phyloP scores from a whole-genome alignment of 2,797 vertebrate genomes.

The Notoglanidium macrostoma region DNA sequence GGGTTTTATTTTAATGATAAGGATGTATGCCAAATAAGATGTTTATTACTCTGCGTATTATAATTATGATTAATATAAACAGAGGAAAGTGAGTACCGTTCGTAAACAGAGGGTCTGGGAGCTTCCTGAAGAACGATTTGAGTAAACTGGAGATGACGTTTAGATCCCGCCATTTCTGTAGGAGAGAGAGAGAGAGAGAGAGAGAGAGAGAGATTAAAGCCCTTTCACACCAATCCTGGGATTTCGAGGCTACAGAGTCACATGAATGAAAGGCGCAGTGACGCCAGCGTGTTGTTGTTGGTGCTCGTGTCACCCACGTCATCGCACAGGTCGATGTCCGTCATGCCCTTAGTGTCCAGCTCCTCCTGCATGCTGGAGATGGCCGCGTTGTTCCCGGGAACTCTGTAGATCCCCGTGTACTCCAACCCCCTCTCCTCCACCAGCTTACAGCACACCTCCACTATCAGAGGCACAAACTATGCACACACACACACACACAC shows the following conservation, averaged over 20 bases:
- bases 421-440: constrained; percentile 97
- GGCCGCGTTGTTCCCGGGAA: constrained; percentile 96
- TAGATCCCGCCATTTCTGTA: constrained; percentile 97
- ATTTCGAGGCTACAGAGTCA: neutral
- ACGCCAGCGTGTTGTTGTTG: neutral
- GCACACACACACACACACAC: constrained; percentile 56
- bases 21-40: neutral
- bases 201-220: neutral
- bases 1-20: neutral
- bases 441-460: constrained; percentile 97
- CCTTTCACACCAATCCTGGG: neutral
- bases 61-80: neutral
- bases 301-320: constrained; percentile 83
- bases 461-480: constrained; percentile 95
- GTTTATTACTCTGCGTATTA: too few relatives aligned
- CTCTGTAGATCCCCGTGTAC: constrained; percentile 97
- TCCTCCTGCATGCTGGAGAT: constrained; percentile 99
- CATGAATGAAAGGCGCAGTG: neutral
- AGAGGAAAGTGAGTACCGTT: constrained; percentile 79
- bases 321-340: constrained; percentile 91
- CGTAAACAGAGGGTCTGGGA: constrained; percentile 97
- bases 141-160: constrained; percentile 98
- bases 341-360: constrained; percentile 91
- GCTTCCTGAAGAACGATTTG: constrained; percentile 98
- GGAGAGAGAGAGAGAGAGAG: constrained; percentile 1